Evolutionary conservation across 2,888 invertebrate species (phyloP), one percentile per base, ranked within the genome.

Genomic region (Cantharis flavilabris): DNA sequence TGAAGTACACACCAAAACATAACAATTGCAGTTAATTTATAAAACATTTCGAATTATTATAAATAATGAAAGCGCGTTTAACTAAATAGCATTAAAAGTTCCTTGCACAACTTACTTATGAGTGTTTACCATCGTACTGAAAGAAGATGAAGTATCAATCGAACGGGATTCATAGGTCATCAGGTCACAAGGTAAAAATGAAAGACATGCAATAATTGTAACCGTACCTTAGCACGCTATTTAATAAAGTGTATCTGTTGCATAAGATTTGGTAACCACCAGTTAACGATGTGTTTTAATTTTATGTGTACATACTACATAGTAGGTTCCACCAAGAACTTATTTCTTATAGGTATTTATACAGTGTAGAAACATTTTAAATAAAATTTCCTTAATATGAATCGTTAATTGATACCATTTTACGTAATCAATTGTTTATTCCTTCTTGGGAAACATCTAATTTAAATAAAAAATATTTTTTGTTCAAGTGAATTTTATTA

Each of bases 151-250:
- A 72, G 65, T 33, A 75, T 69, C 65, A 65, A 75, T 77, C 65
- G 70, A 78, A 72, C 62, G 70, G 65, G 70, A 70, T 67, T 64
- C 72, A 76, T 72, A 78, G 78, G 78, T 78, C 76, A 78, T 69
- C 76, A 78, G 78, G 78, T 78, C 78, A 76, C 23, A 70, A 73
- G 30, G 18, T 72, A 70, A 70, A 71, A 67, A 71, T 69, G 71
- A 75, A 71, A 67, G 69, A 62, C 28, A 49, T 28, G 72, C 28
- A 33, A 67, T 67, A 23, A 67, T 67, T 67, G 23, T 67, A 67
- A 67, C 65, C 65, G 65, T 67, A 67, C 65, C 65, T 23, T 23
- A 67, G 26, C 20, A 20, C 65, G 65, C 65, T 67, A 20, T 67
- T 67, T 23, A 67, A 23, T 23, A 67, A 67, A 71, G 62, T 49